Percentiles rank a stretch among this genome's conserved stretches.
Conservation (phyloP, 2,888 invertebrate genomes). For the Apamea monoglypha region DNA sequence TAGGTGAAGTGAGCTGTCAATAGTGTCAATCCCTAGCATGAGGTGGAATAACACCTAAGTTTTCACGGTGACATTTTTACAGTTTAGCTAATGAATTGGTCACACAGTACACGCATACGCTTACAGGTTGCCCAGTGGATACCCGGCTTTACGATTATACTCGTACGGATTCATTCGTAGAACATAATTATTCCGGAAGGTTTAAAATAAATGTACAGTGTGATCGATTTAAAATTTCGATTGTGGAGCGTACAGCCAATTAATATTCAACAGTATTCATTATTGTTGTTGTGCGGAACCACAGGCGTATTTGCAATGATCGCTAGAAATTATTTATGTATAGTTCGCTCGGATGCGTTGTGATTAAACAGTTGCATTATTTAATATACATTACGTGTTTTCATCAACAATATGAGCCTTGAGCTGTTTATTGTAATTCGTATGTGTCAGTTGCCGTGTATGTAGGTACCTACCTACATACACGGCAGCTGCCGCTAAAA, state of each 20-base stretch:
- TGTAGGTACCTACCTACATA: too few species aligned
- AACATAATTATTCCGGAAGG: conserved; percentile 59
- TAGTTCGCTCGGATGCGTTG: conserved; percentile 24
- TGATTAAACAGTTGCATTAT: conserved; percentile 56
- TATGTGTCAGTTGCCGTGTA: neutral
- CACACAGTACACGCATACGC: too few species aligned
- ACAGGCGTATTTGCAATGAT: conserved; percentile 63
- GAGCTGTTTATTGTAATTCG: conserved; percentile 31
- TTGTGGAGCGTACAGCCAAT: conserved; percentile 65
- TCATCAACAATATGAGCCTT: conserved; percentile 9
- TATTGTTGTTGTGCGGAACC: conserved; percentile 50
- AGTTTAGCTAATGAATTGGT: too few species aligned
- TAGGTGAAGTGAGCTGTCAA: too few species aligned
- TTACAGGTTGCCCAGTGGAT: neutral
- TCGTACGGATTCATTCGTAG: conserved; percentile 31
- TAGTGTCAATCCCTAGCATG: too few species aligned
- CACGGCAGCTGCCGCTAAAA: too few species aligned
- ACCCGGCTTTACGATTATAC: conserved; percentile 21
- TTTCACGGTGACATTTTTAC: too few species aligned
- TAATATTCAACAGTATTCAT: conserved; percentile 69
- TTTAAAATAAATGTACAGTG: conserved; percentile 67
- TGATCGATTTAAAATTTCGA: conserved; percentile 76
- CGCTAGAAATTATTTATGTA: conserved; percentile 65
- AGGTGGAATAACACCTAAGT: too few species aligned
- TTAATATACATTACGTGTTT: conserved; percentile 55